Conservation (phyloP, 2,797 vertebrate genomes). For the Pangasius larnaudii region DNA sequence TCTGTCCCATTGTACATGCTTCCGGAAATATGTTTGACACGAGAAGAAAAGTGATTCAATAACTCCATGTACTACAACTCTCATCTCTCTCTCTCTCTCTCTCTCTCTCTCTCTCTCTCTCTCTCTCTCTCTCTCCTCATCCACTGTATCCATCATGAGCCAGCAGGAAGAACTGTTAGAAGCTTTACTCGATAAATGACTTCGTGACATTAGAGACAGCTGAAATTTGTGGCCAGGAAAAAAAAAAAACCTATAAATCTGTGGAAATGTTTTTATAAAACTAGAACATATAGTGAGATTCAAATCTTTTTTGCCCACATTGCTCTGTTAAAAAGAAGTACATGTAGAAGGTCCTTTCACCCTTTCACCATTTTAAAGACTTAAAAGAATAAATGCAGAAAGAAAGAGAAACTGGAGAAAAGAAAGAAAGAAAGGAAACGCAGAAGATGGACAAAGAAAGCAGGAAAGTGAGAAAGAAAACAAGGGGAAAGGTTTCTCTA, state of each 20-base stretch:
- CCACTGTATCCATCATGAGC: not conserved
- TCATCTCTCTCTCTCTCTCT: not conserved
- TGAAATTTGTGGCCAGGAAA: not conserved
- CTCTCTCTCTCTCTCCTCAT: not conserved
- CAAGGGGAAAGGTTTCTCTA: no score
- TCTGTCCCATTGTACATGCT: not conserved
- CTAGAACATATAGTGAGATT: no score
- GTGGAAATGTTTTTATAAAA: not conserved
- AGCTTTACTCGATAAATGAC: not conserved
- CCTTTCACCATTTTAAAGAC: not conserved
- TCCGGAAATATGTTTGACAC: not conserved
- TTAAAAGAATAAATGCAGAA: not conserved
- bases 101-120: not conserved
- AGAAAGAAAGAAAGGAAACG: not conserved
- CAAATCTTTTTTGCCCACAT: not conserved
- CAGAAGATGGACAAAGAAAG: not conserved
- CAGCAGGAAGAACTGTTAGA: conserved; percentile 1
- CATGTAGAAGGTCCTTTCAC: not conserved
- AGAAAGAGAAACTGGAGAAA: not conserved
- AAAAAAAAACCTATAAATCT: not conserved
- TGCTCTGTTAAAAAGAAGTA: not conserved
- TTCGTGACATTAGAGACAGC: not conserved
- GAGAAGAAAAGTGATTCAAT: not conserved
- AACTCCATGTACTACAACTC: not conserved
- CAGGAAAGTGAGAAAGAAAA: not conserved